Conservation (phyloP, 2,888 invertebrate genomes). For the Melolontha melolontha region DNA sequence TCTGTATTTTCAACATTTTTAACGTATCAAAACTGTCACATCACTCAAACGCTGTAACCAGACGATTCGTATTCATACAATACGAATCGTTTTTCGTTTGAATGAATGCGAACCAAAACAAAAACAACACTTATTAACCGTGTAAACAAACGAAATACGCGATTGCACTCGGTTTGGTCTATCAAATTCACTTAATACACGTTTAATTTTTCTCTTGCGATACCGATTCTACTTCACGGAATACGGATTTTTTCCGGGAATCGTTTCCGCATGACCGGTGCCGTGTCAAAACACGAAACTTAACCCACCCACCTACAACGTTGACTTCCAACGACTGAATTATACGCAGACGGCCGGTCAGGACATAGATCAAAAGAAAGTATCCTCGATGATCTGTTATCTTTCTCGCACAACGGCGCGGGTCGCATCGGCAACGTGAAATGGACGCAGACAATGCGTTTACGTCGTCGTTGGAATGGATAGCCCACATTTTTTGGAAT, state of each 20-base stretch:
- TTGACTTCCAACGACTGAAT: constrained; percentile 39
- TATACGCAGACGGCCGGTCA: constrained; percentile 28
- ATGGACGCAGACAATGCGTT: constrained; percentile 19
- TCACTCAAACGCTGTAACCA: constrained; percentile 5
- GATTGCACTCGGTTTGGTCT: constrained; percentile 14
- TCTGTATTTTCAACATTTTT: constrained; percentile 80
- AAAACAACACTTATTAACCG: constrained; percentile 22
- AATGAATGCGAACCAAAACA: constrained; percentile 16
- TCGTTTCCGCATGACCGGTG: constrained; percentile 14
- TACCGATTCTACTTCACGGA: background rate
- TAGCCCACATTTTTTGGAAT: constrained; percentile 30
- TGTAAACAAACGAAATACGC: constrained; percentile 29
- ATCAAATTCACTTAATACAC: constrained; percentile 13
- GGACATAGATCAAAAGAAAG: constrained; percentile 49
- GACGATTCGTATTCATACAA: background rate
- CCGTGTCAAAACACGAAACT: constrained; percentile 17
- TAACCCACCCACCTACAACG: constrained; percentile 28
- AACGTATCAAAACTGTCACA: constrained; percentile 40
- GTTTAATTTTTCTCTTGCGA: background rate
- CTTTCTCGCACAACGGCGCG: constrained; percentile 42
- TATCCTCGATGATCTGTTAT: constrained; percentile 52
- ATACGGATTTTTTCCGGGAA: background rate
- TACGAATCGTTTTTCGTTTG: background rate
- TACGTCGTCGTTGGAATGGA: constrained; percentile 3
- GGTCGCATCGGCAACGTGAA: constrained; percentile 4